Evolutionary conservation across 2,113 vertebrate genomes (phyloP), one percentile per base, ranked within the genome.

Genomic region (Ptyas mucosa): DNA sequence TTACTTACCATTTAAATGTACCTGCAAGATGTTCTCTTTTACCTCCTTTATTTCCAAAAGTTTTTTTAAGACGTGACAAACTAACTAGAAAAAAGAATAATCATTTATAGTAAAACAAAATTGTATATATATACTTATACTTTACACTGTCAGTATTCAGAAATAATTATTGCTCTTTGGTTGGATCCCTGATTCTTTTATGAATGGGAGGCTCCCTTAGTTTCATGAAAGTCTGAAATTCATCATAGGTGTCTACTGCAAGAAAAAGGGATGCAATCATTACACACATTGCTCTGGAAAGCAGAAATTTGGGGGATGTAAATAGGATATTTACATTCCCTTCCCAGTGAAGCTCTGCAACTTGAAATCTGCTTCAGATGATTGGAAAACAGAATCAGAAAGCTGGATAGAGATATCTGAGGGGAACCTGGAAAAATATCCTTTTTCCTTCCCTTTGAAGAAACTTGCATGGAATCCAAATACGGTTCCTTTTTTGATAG

Each of bases 1-100:
- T 54, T 90, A 97, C 98, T 98, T 97, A 98, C 99, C 99, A 91
- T 98, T 99, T 94, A 99, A 97, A 10, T 98, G 98, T 96, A 99
- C 99, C 96, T 98, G 97, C 55, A 99, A 95, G 53, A 99, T 96
- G 94, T 98, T 99, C 85, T 97, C 98, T 95, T 95, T 97, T 3
- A 98, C 96, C 57, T 98, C 97, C 69, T 97, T 97, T 64, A 97
- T 95, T 95, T 97, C 95, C 90, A 95, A 96, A 85, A 99, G 97
- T 46, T 99, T 98, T 94, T 98, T 98, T 91, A 99, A 96, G 90
- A 98, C 98, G 39, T 97, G 97, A 89, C 97, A 98, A 93, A 99
- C 90, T 95, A 99, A 97, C 99, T 99, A 92, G 46, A 49, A 86
- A 86, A 57, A 7, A 81, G 55, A 95, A 95, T 57, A 24, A 93